phyloP scores from a whole-genome alignment of 2,888 invertebrate genomes.

The Phymatocera aterrima region DNA sequence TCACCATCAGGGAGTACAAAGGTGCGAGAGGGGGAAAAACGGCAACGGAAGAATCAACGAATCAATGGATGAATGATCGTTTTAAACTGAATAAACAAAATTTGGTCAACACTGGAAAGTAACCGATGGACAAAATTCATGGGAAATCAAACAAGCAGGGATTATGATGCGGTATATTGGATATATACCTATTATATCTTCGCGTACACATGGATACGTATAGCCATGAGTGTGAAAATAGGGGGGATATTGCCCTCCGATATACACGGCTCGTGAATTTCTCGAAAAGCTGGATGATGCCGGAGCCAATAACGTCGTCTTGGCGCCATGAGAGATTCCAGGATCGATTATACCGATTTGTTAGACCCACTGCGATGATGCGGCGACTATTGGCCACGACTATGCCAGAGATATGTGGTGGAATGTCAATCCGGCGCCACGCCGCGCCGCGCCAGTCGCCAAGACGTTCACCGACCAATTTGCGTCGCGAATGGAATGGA shows the following conservation, averaged over 20 bases:
- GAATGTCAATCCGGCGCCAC: constrained; percentile 34
- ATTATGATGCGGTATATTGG: too few relatives aligned
- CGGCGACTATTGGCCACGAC: not conserved
- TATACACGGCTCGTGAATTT: too few relatives aligned
- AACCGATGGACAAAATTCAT: not conserved
- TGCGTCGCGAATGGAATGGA: too few relatives aligned
- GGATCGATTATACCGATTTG: constrained; percentile 20
- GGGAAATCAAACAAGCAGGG: too few relatives aligned
- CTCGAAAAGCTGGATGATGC: not conserved
- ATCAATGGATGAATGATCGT: too few relatives aligned
- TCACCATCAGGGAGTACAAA: too few relatives aligned
- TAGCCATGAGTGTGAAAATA: not conserved
- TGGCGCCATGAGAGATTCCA: constrained; percentile 29
- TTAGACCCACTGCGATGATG: constrained; percentile 1
- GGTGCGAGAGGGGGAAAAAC: too few relatives aligned
- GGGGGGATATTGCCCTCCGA: not conserved
- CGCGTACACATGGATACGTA: too few relatives aligned
- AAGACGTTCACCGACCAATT: not conserved
- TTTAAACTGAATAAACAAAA: not conserved
- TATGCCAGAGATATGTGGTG: constrained; percentile 13
- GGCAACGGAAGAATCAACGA: too few relatives aligned
- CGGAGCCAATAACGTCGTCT: constrained; percentile 15
- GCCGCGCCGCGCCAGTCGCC: not conserved
- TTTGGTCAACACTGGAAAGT: not conserved
- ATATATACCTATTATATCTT: too few relatives aligned